Evolutionary conservation across 2,888 invertebrate species (phyloP), one percentile per base, ranked within the genome.

Genomic region (Matsumyia berberina): DNA sequence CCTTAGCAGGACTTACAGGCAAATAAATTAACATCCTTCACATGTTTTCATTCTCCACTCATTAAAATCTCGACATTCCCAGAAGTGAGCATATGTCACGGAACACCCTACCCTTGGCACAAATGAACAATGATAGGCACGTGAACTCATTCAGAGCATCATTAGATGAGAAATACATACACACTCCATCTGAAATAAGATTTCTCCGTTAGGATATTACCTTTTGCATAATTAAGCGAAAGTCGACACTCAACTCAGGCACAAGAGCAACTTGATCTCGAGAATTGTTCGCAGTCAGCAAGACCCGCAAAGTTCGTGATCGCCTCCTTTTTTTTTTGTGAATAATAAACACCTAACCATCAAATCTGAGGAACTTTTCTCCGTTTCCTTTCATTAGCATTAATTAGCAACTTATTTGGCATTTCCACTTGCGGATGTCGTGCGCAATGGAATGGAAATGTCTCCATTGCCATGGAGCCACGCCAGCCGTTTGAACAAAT

Each of bases 341-440:
- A 58, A 35, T 66, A 58, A 53, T 62, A 53, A 60, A 44, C 69
- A 62, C 29, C 29, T 62, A 69, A 55, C 77, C 60, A 17, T 4
- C 62, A 53, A 69, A 55, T 58, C 35, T 69, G 11, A 42, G 44
- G 44, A 53, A 44, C 39, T 46, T 55, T 60, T 17, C 60, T 44
- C 12, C 33, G 44, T 55, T 62, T 62, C 53, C 77, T 69, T 62
- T 69, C 60, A 69, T 55, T 60, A 77, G 77, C 77, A 70, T 77
- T 69, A 77, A 77, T 77, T 69, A 69, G 62, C 46, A 69, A 77
- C 60, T 62, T 69, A 62, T 55, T 69, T 46, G 60, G 29, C 62
- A 42, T 44, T 77, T 70, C 12, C 42, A 44, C 62, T 53, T 70
- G 53, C 58, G 9, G 58, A 31, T 49, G 42, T n/a, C 60, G 57